A percentile compares a stretch with the other conserved stretches of the same genome.
These are phyloP conservation scores for Amblyornis subalaris DNA, from an alignment of 2,113 vertebrate species.

Conservation along the genomic window DNA sequence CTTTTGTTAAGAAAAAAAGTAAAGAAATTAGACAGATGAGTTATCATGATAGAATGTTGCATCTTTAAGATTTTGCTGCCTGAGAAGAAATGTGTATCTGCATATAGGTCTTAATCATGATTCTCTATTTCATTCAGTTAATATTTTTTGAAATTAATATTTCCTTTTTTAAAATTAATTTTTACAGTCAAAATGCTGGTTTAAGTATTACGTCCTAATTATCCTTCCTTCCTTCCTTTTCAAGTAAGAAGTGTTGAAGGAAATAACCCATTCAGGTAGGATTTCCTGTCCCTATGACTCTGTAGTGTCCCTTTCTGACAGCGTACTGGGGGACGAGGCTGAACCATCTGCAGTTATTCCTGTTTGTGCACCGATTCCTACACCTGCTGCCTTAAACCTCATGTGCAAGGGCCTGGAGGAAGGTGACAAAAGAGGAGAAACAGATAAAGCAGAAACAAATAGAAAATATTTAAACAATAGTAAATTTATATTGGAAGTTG, in stretches of 20 bases:
- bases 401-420: neutral
- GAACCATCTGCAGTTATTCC: neutral
- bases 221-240: neutral
- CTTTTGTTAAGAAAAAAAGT: neutral
- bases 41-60: neutral
- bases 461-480: neutral
- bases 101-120: neutral
- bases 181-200: neutral
- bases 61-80: neutral
- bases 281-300: neutral
- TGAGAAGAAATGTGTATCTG: neutral
- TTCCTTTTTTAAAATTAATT: neutral
- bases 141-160: neutral
- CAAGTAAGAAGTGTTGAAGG: neutral
- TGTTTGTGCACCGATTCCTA: neutral
- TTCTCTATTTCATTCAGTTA: neutral
- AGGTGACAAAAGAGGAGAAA: neutral
- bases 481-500: neutral
- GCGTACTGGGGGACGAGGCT: neutral
- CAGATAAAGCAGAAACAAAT: neutral
- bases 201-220: neutral
- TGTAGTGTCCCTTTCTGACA: neutral
- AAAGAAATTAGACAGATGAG: neutral
- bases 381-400: neutral
- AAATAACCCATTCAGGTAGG: neutral